Base-by-base conservation (phyloP, 1,140 invertebrate genomes). In the Calliopsis andreniformis region DNA sequence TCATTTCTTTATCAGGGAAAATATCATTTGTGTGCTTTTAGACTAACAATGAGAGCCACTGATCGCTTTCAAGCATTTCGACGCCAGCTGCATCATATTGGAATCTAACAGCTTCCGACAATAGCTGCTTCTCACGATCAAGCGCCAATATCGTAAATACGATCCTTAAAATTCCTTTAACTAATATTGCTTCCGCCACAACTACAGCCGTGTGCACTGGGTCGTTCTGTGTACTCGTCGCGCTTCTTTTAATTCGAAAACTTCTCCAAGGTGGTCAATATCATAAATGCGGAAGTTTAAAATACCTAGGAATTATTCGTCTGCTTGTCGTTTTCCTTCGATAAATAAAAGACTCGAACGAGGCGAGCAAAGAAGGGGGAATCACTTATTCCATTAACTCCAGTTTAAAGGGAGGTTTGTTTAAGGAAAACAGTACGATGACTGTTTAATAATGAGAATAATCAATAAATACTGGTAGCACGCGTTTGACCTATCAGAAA, bases 131-230 rank as follows among this genome's bases (percentile, higher is more conserved):
- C 67, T 62, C 28, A 42, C 49, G 75, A 75, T 83, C 82, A 76
- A 63, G 79, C 58, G 62, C 45, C 70, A 62, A 63, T 79, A 75
- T 76, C 78, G 25, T 64, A 81, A 78, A 76, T 78, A 81, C 39
- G 39, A 12, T 39, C 61, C 28, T 47, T 30, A 23, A 35, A 56
- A 51, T 66, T 78, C 59, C 51, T 69, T 82, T 45, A 61, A 64
- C 59, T 61, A 69, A 70, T 47, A 77, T 77, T 77, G 78, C 68
- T 51, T 59, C 72, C 32, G n/a, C 56, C 75, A 76, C 79, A 78
- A 78, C 78, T 80, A 58, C 59, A 53, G 16, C 49, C 45, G 7
- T 4, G 12, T 42, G 16, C 25, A 12, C 5, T 35, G 7, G 14
- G 1, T n/a, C 28, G 12, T 8, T 14, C 7, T 18, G 12, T 8